A percentile compares a stretch with the other conserved stretches of the same genome.
These are phyloP conservation scores for Leptura quadrifasciata DNA, from an alignment of 2,888 invertebrate species.

Conservation along the genomic window DNA sequence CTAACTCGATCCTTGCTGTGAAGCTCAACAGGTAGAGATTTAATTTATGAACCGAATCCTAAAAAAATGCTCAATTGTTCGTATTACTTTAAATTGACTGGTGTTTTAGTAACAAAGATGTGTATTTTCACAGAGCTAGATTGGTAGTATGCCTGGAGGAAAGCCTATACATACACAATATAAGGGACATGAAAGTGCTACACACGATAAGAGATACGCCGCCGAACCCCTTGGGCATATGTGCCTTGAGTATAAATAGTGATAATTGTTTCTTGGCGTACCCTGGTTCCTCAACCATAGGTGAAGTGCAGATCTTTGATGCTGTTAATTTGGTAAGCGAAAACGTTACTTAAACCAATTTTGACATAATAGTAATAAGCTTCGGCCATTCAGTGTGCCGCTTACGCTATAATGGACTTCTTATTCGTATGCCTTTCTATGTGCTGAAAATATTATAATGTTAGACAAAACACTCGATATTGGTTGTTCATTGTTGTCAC, in stretches of 20 bases:
- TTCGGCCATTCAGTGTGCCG: no score
- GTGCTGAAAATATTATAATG: no score
- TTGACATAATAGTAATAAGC: no score
- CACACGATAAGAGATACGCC: slow-evolving; percentile 99
- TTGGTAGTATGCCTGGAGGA: slow-evolving; percentile 98
- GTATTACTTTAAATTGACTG: no score
- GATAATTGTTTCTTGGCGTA: slow-evolving; percentile 97
- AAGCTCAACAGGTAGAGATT: slow-evolving; percentile 86
- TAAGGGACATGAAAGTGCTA: slow-evolving; percentile 97
- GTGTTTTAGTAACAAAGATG: no score
- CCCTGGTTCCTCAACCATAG: slow-evolving; percentile 94
- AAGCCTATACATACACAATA: slow-evolving; percentile 98
- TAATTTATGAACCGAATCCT: not conserved
- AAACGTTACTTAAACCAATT: not conserved
- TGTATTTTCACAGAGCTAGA: slow-evolving; percentile 73
- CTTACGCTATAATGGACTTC: no score
- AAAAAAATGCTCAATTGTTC: no score
- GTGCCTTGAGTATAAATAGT: slow-evolving; percentile 89
- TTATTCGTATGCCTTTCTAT: no score
- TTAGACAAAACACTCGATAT: no score
- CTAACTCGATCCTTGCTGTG: slow-evolving; percentile 96
- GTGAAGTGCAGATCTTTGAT: slow-evolving; percentile 97
- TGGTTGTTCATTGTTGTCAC: no score
- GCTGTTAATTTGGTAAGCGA: slow-evolving; percentile 87
- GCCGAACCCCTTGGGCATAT: slow-evolving; percentile 93